Evolutionary conservation across 2,888 invertebrate genomes (phyloP).

Genomic region (Luffia ferchaultella): DNA sequence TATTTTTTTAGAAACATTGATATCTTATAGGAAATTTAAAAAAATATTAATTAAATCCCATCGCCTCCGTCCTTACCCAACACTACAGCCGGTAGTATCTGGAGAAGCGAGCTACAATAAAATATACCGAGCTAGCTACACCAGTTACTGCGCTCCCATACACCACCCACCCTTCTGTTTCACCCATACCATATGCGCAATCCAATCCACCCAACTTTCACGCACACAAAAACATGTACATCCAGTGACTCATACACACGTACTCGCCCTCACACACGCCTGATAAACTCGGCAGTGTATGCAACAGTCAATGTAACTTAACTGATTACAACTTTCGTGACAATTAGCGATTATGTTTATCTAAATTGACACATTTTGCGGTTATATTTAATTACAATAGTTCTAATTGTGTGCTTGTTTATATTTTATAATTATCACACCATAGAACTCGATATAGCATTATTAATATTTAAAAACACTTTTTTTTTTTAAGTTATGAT

Average conservation of each 20-base stretch:
- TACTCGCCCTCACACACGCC: slow-evolving; percentile 1
- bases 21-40: too few relatives aligned
- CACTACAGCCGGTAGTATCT: slow-evolving; percentile 45
- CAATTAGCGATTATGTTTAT: neutral
- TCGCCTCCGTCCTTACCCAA: slow-evolving; percentile 22
- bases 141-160: slow-evolving; percentile 47
- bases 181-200: slow-evolving; percentile 5
- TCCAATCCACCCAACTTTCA: neutral
- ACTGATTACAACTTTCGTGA: neutral
- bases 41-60: too few relatives aligned
- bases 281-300: neutral
- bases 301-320: slow-evolving; percentile 1
- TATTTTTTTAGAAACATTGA: too few relatives aligned
- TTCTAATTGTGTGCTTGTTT: too few relatives aligned
- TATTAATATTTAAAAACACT: too few relatives aligned
- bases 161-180: neutral
- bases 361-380: neutral
- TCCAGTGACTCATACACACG: neutral
- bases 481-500: too few relatives aligned
- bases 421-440: too few relatives aligned
- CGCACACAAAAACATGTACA: neutral
- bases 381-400: too few relatives aligned
- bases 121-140: slow-evolving; percentile 63
- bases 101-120: slow-evolving; percentile 62
- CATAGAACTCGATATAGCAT: too few relatives aligned